Conservation (phyloP, 2,888 invertebrate genomes). For the Apamea monoglypha region DNA sequence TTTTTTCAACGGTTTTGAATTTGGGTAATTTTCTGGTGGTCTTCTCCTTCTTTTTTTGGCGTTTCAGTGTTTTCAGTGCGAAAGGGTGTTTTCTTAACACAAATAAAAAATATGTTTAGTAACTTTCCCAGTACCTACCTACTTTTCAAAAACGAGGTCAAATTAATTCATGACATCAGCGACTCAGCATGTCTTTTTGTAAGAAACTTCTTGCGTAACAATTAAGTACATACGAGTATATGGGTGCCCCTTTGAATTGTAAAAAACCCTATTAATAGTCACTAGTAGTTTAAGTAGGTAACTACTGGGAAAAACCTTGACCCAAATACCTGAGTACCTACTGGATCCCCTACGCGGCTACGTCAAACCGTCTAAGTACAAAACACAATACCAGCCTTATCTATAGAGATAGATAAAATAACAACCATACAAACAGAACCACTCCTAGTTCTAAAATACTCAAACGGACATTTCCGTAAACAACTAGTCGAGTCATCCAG, state of each 20-base stretch:
- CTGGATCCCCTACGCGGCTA: conserved; percentile 7
- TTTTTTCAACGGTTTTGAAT: background rate
- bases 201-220: background rate
- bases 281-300: background rate
- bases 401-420: conserved; percentile 5
- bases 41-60: background rate
- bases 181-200: background rate
- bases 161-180: background rate
- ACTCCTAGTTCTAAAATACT: background rate
- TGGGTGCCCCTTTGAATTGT: background rate
- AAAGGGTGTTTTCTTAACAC: background rate
- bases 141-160: conserved; percentile 14
- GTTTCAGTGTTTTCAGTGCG: background rate
- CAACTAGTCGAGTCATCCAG: conserved; percentile 74
- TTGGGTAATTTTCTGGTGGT: background rate
- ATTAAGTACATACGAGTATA: background rate
- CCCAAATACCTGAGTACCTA: conserved; percentile 29
- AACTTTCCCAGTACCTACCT: background rate
- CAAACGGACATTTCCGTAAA: conserved; percentile 48
- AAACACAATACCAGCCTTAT: conserved; percentile 21
- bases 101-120: background rate
- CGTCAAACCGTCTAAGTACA: background rate
- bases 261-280: background rate
- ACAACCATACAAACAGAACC: conserved; percentile 22
- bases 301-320: conserved; percentile 32